phyloP scores from a whole-genome alignment of 2,113 vertebrate genomes.

The Myotis lucifugus region DNA sequence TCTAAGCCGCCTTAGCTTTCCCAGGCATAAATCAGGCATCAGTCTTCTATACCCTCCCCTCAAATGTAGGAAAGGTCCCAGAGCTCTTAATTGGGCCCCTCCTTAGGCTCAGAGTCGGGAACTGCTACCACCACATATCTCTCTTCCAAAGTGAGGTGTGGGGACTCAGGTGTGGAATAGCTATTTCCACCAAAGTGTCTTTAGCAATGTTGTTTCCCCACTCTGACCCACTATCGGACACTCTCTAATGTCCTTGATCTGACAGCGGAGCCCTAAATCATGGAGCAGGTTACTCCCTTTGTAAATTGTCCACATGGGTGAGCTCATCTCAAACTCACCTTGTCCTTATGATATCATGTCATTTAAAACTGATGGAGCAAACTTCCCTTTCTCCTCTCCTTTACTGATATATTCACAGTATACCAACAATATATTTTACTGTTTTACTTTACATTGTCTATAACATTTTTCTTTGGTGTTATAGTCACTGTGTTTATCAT shows the following conservation, averaged over 20 bases:
- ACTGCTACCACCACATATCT: neutral
- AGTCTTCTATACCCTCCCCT: neutral
- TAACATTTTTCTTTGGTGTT: neutral
- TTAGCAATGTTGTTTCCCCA: neutral
- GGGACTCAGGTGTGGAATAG: neutral
- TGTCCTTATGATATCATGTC: neutral
- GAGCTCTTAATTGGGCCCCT: neutral
- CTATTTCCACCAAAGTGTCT: neutral
- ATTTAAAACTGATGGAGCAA: neutral
- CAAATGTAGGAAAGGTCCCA: neutral
- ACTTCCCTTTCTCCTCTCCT: neutral
- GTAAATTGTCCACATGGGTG: neutral
- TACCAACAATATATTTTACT: neutral
- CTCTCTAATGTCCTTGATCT: neutral
- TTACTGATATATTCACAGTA: neutral
- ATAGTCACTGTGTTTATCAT: neutral
- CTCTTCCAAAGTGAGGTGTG: neutral
- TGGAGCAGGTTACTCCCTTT: neutral
- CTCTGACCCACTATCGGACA: neutral
- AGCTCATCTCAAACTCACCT: neutral
- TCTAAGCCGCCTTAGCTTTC: neutral
- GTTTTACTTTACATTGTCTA: neutral
- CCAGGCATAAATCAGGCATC: neutral
- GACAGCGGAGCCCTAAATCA: neutral
- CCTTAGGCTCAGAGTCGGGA: neutral